phyloP scores from a whole-genome alignment of 1,140 invertebrate genomes.

The Reticulitermes speratus region DNA sequence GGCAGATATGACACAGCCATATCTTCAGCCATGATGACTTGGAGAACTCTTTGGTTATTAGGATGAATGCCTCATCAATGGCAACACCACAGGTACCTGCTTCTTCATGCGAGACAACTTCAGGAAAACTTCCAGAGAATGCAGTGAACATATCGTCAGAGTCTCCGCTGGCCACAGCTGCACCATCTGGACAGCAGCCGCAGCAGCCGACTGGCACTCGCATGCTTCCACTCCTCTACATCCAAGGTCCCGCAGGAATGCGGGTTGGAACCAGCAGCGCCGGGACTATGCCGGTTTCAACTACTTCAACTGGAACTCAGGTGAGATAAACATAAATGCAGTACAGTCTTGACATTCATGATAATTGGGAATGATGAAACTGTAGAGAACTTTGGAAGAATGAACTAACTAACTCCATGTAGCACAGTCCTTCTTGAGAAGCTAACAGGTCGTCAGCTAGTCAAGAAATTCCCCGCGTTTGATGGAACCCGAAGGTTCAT shows the following conservation, averaged over 20 bases:
- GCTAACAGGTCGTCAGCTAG: too few relatives aligned
- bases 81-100: conserved; percentile 3
- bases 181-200: not conserved
- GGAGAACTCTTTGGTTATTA: not conserved
- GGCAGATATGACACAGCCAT: too few relatives aligned
- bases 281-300: not conserved
- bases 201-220: not conserved
- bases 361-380: not conserved
- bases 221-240: conserved; percentile 24
- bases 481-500: too few relatives aligned
- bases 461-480: too few relatives aligned
- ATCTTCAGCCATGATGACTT: too few relatives aligned
- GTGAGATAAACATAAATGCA: not conserved
- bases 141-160: conserved; percentile 12
- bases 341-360: too few relatives aligned
- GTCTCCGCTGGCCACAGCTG: not conserved
- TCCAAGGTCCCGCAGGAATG: conserved; percentile 6
- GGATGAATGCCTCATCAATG: conserved; percentile 13
- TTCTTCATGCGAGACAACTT: conserved; percentile 19
- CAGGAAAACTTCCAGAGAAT: not conserved
- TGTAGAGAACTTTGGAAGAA: not conserved
- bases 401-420: not conserved
- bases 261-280: not conserved
- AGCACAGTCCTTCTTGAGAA: too few relatives aligned
- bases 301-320: conserved; percentile 9